Evolutionary conservation across 2,888 invertebrate genomes (phyloP), one percentile per base, ranked within the genome.

Genomic region (Dyspetes luteomarginatus): DNA sequence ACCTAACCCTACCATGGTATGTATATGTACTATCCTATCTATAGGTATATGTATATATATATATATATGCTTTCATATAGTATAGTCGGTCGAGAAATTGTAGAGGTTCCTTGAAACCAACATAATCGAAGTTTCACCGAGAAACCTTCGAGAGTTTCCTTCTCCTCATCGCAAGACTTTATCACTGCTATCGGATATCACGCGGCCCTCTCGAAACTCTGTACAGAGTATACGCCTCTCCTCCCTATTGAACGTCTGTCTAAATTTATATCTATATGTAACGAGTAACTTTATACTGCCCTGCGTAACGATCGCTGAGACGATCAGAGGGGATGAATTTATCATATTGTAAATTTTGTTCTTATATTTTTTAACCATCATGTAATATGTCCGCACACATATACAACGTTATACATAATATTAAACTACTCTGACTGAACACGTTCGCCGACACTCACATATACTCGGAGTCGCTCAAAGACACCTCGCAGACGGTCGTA

Each of bases 71-170:
- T 17, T 7, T 19, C 17, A 17, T 48, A 17, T 19, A 48, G 15
- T 0, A 17, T 17, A 5, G 7, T n/a, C 4, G 55, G 3, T 12
- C 12, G n/a, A 26, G 26, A 24, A 26, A n/a, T 24, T 26, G 24
- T 4, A 2, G 55, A 55, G 24, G 55, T 26, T 55, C 12, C 55
- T 55, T 15, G 55, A 19, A 55, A 26, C 19, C 5, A 65, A 19
- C 22, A 50, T 12, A 19, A 4, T 36, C 22, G 17, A 17, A 58
- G 74, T 67, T 68, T 45, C 68, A 64, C 62, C 62, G 71, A 55
- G 41, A 62, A 67, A 56, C 67, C 56, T 69, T 65, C 65, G 64
- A 48, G 81, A 83, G 81, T 83, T 60, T 81, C 75, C 74, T 58
- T 75, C 72, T 68, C 56, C 26, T 52, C 50, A 56, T 56, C 48